phyloP scores from a whole-genome alignment of 2,888 invertebrate species.

The Monopis laevigella region DNA sequence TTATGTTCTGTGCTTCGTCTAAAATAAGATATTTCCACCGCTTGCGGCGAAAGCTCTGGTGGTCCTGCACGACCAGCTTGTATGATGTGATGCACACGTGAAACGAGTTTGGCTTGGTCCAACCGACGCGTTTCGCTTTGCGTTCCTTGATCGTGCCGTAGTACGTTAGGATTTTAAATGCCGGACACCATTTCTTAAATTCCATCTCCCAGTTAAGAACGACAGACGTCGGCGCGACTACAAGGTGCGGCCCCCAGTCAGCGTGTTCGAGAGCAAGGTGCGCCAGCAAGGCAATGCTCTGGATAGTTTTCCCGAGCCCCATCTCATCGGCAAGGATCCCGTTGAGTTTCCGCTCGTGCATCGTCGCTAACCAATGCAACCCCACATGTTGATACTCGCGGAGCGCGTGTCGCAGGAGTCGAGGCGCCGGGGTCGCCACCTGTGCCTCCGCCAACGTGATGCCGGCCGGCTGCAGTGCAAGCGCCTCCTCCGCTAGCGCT shows the following conservation, averaged over 20 bases:
- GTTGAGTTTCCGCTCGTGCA: constrained; percentile 94
- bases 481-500: constrained; percentile 86
- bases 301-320: constrained; percentile 97
- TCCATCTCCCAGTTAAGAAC: constrained; percentile 99
- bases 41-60: constrained; percentile 95
- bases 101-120: constrained; percentile 99
- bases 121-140: constrained; percentile 88
- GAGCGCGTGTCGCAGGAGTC: constrained; percentile 87
- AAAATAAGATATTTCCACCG: constrained; percentile 98
- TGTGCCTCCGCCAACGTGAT: constrained; percentile 95
- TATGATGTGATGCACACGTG: constrained; percentile 98
- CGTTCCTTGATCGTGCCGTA: constrained; percentile 97
- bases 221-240: constrained; percentile 98
- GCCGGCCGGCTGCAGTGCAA: constrained; percentile 97
- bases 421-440: constrained; percentile 93
- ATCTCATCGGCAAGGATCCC: constrained; percentile 97
- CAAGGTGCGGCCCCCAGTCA: constrained; percentile 98
- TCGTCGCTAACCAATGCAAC: constrained; percentile 95
- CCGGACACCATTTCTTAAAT: constrained; percentile 99
- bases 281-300: constrained; percentile 93
- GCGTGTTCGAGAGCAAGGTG: constrained; percentile 91
- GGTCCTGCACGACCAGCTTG: constrained; percentile 98
- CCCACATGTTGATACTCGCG: constrained; percentile 98
- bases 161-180: constrained; percentile 98
- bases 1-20: constrained; percentile 99